Percentiles rank a stretch among this genome's conserved stretches.
Conservation (phyloP, 2,888 invertebrate genomes). For the Serrognathus titanus region DNA sequence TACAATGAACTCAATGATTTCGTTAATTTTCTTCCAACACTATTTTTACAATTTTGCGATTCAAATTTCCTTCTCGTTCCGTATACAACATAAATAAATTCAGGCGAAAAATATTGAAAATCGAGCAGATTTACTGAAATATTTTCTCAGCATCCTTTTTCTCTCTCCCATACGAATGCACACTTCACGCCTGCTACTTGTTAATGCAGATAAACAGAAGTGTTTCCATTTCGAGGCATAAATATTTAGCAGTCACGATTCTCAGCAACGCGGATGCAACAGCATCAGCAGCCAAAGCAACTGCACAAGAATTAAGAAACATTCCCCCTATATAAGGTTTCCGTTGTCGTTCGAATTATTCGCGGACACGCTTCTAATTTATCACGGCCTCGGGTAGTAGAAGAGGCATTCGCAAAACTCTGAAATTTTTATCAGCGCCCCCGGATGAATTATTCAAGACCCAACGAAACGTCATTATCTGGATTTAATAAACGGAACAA, state of each 20-base stretch:
- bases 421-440: no score
- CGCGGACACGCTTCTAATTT: slow-evolving; percentile 14
- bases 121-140: no score
- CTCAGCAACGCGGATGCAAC: slow-evolving; percentile 22
- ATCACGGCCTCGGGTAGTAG: background rate
- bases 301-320: slow-evolving; percentile 6
- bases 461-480: no score
- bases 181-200: slow-evolving; percentile 26
- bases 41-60: background rate
- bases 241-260: slow-evolving; percentile 31
- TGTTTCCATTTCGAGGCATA: slow-evolving; percentile 23
- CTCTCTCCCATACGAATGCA: slow-evolving; percentile 1
- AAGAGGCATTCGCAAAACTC: no score
- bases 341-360: slow-evolving; percentile 16
- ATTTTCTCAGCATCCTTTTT: no score
- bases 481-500: no score
- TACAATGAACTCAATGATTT: no score
- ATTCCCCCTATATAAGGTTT: slow-evolving; percentile 13
- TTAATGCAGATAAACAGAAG: slow-evolving; percentile 25
- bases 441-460: no score
- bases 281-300: slow-evolving; percentile 7
- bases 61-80: background rate
- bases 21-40: no score
- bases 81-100: no score
- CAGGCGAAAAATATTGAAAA: no score